phyloP scores from a whole-genome alignment of 2,113 vertebrate species.

The Nicator chloris region DNA sequence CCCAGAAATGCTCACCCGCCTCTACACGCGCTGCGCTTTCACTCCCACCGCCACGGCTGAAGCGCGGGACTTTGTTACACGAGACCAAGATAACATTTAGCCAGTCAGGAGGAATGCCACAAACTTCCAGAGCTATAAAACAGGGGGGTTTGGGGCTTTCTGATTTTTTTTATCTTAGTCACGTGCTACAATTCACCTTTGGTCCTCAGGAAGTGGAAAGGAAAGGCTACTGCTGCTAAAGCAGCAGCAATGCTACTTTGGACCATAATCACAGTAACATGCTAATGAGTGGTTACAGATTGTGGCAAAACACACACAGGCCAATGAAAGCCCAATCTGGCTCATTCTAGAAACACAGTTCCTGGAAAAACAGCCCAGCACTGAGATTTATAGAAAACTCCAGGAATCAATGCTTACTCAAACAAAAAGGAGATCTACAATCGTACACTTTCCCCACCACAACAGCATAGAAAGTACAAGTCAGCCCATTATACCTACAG shows the following conservation, averaged over 20 bases:
- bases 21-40: accelerated
- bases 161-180: not conserved
- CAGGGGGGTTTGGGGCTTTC: not conserved
- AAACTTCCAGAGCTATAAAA: not conserved
- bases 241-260: not conserved
- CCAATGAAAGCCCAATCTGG: not conserved
- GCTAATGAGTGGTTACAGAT: not conserved
- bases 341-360: not conserved
- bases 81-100: not conserved
- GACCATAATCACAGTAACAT: not conserved
- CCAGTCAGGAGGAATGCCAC: not conserved
- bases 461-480: not conserved
- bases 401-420: not conserved
- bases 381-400: not conserved
- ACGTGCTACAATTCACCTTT: not conserved
- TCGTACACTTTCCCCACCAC: not conserved
- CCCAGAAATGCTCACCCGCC: not conserved
- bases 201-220: not conserved
- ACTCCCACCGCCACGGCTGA: accelerated
- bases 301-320: not conserved
- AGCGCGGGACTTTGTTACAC: not conserved
- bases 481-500: not conserved
- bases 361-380: not conserved
- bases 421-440: not conserved
- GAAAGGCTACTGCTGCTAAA: not conserved